Percentiles rank a stretch among this genome's conserved stretches.
These are phyloP conservation scores for Melanchra persicariae DNA, from an alignment of 2,888 invertebrate genomes.

Conservation along the genomic window DNA sequence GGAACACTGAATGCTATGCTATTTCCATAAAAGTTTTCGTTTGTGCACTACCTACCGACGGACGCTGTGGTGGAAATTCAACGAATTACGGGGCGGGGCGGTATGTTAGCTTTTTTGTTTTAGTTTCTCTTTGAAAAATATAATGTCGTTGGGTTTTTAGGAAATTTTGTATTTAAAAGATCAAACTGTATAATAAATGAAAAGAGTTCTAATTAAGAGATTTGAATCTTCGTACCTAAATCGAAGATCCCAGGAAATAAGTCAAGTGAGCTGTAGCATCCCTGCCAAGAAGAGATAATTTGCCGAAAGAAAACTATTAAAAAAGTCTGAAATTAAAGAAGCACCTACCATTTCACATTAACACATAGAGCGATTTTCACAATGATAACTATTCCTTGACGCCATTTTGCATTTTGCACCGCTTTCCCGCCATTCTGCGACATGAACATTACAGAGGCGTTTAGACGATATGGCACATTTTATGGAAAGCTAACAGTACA, in stretches of 20 bases:
- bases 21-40: conserved; percentile 59
- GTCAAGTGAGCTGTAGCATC: no score
- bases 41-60: conserved; percentile 16
- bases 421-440: conserved; percentile 49
- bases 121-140: neutral
- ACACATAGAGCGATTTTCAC: conserved; percentile 58
- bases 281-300: neutral
- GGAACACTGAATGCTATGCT: conserved; percentile 43
- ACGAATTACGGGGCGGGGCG: conserved; percentile 12
- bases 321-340: neutral
- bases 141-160: neutral
- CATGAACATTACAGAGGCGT: conserved; percentile 29
- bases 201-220: neutral
- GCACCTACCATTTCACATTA: conserved; percentile 7
- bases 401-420: conserved; percentile 47
- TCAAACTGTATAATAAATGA: neutral
- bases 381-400: conserved; percentile 60
- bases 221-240: no score
- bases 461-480: conserved; percentile 35
- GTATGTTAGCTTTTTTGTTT: neutral
- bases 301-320: neutral
- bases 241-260: no score
- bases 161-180: neutral
- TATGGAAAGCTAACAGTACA: conserved; percentile 24
- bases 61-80: conserved; percentile 29